A percentile compares a stretch with the other conserved stretches of the same genome.
phyloP scores from a whole-genome alignment of 2,888 invertebrate species.

The Nematopogon swammerdamellus region DNA sequence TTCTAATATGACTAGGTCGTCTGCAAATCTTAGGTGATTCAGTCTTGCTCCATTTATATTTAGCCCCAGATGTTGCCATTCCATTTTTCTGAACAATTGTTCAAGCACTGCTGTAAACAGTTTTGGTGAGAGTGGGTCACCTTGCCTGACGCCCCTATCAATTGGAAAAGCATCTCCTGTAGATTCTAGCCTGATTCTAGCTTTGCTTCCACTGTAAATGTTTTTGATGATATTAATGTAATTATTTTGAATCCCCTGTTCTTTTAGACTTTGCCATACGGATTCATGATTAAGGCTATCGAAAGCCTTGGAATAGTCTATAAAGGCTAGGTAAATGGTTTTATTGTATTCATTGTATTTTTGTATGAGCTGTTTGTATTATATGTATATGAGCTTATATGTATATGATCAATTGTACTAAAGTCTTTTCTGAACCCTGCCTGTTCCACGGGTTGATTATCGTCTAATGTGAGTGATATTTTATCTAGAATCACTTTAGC shows the following conservation, averaged over 20 bases:
- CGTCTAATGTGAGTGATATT: slow-evolving; percentile 5
- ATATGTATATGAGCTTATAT: no score
- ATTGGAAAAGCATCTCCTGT: neutral
- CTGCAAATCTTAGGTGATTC: neutral
- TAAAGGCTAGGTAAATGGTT: slow-evolving; percentile 3
- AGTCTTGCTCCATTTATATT: neutral
- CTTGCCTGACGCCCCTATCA: neutral
- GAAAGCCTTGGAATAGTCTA: slow-evolving; percentile 7
- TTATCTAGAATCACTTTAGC: slow-evolving; percentile 6
- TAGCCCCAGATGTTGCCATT: neutral
- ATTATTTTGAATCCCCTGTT: neutral
- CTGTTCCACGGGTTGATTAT: slow-evolving; percentile 6
- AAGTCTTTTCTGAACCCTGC: slow-evolving; percentile 5
- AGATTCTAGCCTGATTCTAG: neutral
- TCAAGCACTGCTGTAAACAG: neutral
- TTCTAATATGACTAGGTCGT: neutral
- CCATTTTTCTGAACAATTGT: neutral
- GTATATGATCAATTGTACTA: slow-evolving; percentile 6
- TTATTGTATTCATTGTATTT: slow-evolving; percentile 6
- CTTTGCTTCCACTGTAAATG: neutral
- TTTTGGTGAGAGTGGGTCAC: neutral
- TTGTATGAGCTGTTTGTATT: slow-evolving; percentile 6
- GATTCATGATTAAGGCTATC: slow-evolving; percentile 3
- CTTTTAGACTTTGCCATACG: neutral
- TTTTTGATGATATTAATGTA: neutral